These are phyloP conservation scores for Rhynchomys soricoides DNA, from an alignment of 2,113 vertebrate species.

Conservation along the genomic window DNA sequence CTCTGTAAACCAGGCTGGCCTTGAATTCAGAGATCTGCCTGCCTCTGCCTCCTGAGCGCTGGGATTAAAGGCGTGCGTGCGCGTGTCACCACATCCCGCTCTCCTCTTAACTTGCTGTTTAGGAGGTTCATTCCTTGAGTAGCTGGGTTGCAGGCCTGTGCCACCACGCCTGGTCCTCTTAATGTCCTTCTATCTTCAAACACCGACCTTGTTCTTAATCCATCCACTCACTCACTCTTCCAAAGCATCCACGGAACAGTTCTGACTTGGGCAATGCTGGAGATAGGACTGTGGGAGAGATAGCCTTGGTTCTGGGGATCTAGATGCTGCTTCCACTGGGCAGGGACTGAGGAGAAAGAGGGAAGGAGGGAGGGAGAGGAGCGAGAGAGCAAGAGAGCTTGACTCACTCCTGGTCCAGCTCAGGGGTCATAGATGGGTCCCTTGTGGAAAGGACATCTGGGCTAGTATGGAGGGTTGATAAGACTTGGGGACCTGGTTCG, in stretches of 20 bases:
- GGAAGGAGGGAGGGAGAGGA: too few species aligned
- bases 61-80: background rate
- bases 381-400: background rate
- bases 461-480: background rate
- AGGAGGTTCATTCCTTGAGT: background rate
- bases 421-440: background rate
- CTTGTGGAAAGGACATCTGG: background rate
- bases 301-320: background rate
- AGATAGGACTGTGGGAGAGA: background rate
- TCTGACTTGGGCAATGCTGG: background rate
- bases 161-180: background rate
- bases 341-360: background rate
- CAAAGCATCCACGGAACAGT: background rate
- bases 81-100: background rate
- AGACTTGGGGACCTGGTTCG: background rate
- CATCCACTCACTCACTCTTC: background rate
- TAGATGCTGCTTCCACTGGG: background rate
- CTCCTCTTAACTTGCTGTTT: background rate
- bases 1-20: background rate
- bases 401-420: background rate
- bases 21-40: background rate
- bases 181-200: background rate
- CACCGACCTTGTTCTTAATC: background rate
- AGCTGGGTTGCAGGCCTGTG: background rate
- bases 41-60: background rate